Evolutionary conservation across 2,888 invertebrate genomes (phyloP), one percentile per base, ranked within the genome.

Genomic region (Cepaea hortensis): DNA sequence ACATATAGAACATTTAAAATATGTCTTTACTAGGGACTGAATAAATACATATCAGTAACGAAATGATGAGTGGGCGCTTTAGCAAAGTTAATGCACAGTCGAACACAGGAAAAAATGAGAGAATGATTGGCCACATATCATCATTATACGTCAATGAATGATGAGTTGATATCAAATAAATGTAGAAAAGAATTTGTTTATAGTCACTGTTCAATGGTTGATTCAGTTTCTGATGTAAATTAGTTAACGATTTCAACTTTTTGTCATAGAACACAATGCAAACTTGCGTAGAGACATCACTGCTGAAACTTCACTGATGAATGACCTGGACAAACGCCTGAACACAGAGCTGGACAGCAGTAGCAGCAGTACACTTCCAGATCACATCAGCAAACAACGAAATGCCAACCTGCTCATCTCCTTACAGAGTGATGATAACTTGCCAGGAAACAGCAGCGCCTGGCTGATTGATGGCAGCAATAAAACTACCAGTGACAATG

Each of bases 221-320:
- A n/a, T n/a, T n/a, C n/a, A n/a, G n/a, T n/a, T n/a, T n/a, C n/a
- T n/a, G n/a, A 55, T 55, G 4, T 55, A 55, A 55, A 55, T 6
- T 55, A 55, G 55, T 55, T 55, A 55, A 55, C 4, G 55, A 55
- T 55, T n/a, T 68, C 68, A 4, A 15, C n/a, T n/a, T 4, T 15
- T 15, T 15, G 68, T 68, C 18, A 48, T 48, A 86, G 86, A 79
- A 75, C 83, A 86, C 61, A 72, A 91, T 11, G 91, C 92, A 3
- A 93, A 93, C 85, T 89, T 93, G 18, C 87, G 93, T 46, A 88
- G 93, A 61, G 93, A 93, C 88, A 92, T 93, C 50, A 93, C 93
- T 7, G 93, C 93, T 3, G 93, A 93, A 84, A 93, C 93, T 0
- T 93, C 93, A 0, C 87, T 93, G 55, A 93, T 93, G 93, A 93